These are phyloP conservation scores for Platichthys stellatus DNA, from an alignment of 2,113 vertebrate genomes.

Conservation along the genomic window DNA sequence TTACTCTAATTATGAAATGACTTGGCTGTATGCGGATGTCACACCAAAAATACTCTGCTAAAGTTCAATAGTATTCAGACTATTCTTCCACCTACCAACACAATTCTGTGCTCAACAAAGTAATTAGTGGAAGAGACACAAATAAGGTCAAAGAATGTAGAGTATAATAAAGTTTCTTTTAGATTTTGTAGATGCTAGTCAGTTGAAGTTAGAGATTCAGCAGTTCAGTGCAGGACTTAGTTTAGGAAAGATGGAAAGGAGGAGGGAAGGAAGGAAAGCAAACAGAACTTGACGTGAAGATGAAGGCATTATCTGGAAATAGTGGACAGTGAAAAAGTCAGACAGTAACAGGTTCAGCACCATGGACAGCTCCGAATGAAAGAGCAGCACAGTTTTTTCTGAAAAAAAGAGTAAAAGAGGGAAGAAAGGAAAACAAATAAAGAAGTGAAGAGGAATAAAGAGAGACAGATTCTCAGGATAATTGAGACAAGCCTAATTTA, in stretches of 20 bases:
- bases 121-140: too few species aligned
- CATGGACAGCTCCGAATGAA: constrained; percentile 26
- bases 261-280: background rate
- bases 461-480: background rate
- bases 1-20: background rate
- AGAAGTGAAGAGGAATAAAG: background rate
- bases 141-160: too few species aligned
- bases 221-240: too few species aligned
- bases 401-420: background rate
- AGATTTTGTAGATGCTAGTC: background rate
- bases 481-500: background rate
- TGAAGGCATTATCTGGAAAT: background rate
- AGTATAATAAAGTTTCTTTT: too few species aligned
- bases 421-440: background rate
- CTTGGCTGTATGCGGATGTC: too few species aligned
- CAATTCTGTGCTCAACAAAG: too few species aligned
- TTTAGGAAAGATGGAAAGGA: background rate
- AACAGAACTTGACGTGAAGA: background rate
- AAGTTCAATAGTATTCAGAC: too few species aligned
- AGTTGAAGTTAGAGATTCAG: background rate
- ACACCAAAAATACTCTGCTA: too few species aligned
- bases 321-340: background rate
- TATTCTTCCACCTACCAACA: too few species aligned
- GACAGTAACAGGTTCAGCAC: constrained; percentile 18
- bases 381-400: background rate